Conservation (phyloP, 2,888 invertebrate genomes). For the Hemaris fuciformis region DNA sequence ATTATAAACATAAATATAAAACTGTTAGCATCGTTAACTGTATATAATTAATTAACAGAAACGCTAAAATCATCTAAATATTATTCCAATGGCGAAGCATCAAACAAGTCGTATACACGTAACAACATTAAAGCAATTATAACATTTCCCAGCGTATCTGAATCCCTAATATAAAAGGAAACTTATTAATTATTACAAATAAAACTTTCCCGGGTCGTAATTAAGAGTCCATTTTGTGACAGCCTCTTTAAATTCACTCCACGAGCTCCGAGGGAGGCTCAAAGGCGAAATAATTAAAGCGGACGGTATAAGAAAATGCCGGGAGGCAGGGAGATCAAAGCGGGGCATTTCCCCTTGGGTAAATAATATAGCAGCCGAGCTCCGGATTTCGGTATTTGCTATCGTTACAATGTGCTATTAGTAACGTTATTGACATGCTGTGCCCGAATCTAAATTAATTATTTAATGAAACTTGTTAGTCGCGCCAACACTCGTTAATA, state of each 20-base stretch:
- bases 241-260: constrained; percentile 77
- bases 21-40: not conserved
- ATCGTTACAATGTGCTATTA: constrained; percentile 41
- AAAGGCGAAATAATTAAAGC: constrained; percentile 79
- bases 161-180: constrained; percentile 36
- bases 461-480: constrained; percentile 22
- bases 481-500: constrained; percentile 1
- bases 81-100: not conserved
- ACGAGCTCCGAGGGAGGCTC: constrained; percentile 60
- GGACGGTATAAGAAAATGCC: constrained; percentile 72
- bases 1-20: not conserved
- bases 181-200: constrained; percentile 75
- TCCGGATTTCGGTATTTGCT: constrained; percentile 53
- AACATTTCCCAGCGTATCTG: constrained; percentile 5
- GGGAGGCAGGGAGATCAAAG: constrained; percentile 70
- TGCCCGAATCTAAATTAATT: constrained; percentile 41
- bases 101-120: not conserved
- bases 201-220: constrained; percentile 64
- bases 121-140: constrained; percentile 5
- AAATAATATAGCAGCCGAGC: constrained; percentile 59
- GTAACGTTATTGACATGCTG: constrained; percentile 39
- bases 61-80: not conserved
- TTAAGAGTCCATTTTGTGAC: constrained; percentile 78
- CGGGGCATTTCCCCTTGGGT: constrained; percentile 61
- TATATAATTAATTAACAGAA: not conserved